phyloP scores from a whole-genome alignment of 1,140 invertebrate species.

The Gryon sp. region DNA sequence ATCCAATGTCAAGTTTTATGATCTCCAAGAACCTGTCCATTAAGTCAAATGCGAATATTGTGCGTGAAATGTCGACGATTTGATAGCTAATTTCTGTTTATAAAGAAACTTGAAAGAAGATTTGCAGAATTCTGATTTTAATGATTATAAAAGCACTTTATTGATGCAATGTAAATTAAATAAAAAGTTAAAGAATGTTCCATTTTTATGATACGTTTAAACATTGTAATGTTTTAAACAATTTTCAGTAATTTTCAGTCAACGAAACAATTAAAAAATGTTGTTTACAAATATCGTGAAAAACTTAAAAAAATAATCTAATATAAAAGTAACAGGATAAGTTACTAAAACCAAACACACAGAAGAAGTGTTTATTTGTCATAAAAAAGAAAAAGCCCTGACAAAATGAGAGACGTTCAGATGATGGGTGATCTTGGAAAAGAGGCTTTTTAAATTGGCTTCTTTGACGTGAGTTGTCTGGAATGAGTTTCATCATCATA shows the following conservation, averaged over 20 bases:
- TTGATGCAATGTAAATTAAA: slow-evolving; percentile 13
- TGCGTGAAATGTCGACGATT: slow-evolving; percentile 35
- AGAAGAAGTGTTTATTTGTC: slow-evolving; percentile 61
- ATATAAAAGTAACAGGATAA: slow-evolving; percentile 64
- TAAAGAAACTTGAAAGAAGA: slow-evolving; percentile 8
- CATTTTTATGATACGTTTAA: too few species aligned
- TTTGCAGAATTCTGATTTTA: slow-evolving; percentile 21
- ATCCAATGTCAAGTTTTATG: slow-evolving; percentile 50
- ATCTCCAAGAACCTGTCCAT: slow-evolving; percentile 33
- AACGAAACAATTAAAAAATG: too few species aligned
- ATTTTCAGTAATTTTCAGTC: too few species aligned
- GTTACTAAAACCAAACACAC: slow-evolving; percentile 62
- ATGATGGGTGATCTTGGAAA: slow-evolving; percentile 74
- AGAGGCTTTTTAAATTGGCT: slow-evolving; percentile 80
- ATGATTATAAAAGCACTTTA: slow-evolving; percentile 44
- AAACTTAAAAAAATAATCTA: too few species aligned
- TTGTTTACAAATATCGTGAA: too few species aligned
- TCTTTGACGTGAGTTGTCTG: slow-evolving; percentile 75
- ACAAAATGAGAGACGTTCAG: slow-evolving; percentile 63
- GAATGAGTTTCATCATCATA: slow-evolving; percentile 77
- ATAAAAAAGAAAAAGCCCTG: slow-evolving; percentile 14
- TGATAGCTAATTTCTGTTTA: slow-evolving; percentile 16
- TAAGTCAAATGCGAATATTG: slow-evolving; percentile 32
- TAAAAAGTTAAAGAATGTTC: too few species aligned
- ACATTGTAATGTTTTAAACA: too few species aligned